Percentiles rank a stretch among this genome's conserved stretches.
Evolutionary conservation across 2,888 invertebrate species (phyloP).

Genomic region (Cantharis nigra): DNA sequence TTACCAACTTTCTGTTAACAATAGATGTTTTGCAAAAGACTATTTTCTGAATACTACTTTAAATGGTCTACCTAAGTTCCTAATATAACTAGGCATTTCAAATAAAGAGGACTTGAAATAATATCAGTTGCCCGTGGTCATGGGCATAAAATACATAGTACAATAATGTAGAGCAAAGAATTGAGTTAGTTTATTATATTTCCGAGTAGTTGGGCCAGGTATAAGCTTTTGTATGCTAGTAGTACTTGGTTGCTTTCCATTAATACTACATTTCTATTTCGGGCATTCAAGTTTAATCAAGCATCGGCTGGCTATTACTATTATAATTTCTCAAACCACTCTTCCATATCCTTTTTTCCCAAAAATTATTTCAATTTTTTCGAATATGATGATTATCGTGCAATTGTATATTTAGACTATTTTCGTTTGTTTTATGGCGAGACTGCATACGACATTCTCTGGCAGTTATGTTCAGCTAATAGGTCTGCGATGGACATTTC

Average conservation of each 20-base stretch:
- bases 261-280: slow-evolving; percentile 14
- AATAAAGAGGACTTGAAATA: not conserved
- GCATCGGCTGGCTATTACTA: not conserved
- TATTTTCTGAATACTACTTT: not conserved
- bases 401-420: slow-evolving; percentile 36
- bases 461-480: slow-evolving; percentile 51
- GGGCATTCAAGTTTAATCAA: not conserved
- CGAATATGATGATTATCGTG: not conserved
- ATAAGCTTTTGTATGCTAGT: slow-evolving; percentile 23
- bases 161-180: slow-evolving; percentile 6
- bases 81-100: not conserved
- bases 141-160: not conserved
- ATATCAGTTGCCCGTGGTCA: slow-evolving; percentile 15
- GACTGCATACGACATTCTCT: slow-evolving; percentile 48
- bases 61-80: slow-evolving; percentile 1
- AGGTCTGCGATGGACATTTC: slow-evolving; percentile 53
- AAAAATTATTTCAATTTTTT: not conserved
- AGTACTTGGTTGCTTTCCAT: slow-evolving; percentile 29
- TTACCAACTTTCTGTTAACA: slow-evolving; percentile 31
- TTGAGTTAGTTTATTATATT: slow-evolving; percentile 17
- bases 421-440: slow-evolving; percentile 49
- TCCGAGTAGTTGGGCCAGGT: slow-evolving; percentile 15
- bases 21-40: slow-evolving; percentile 23
- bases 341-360: not conserved
- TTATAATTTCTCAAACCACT: not conserved